Percentiles rank a stretch among this genome's conserved stretches.
Conservation (phyloP, 2,888 invertebrate genomes). For the Leucozona laternaria region DNA sequence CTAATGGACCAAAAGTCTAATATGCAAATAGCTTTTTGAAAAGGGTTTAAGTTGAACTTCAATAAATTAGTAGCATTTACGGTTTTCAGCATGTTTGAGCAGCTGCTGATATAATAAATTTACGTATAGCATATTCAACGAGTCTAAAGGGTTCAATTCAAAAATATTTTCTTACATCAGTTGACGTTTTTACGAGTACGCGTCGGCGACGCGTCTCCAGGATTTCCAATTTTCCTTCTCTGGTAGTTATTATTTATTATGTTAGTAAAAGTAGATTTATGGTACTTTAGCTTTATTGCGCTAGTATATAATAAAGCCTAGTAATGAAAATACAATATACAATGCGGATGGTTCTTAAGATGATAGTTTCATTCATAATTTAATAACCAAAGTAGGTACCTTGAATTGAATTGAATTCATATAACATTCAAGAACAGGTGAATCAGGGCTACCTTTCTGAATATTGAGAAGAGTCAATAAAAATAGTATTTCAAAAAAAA, state of each 20-base stretch:
- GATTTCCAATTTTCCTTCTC: not conserved
- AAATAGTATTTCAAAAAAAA: too few relatives aligned
- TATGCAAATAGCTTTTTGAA: slow-evolving; percentile 19
- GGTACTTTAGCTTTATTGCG: not conserved
- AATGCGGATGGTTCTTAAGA: too few relatives aligned
- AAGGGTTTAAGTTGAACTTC: slow-evolving; percentile 1
- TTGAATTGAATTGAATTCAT: too few relatives aligned
- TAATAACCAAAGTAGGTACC: too few relatives aligned
- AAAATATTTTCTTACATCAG: not conserved
- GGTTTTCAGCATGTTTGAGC: not conserved
- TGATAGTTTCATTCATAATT: too few relatives aligned
- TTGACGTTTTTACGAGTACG: not conserved
- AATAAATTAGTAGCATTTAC: slow-evolving; percentile 21
- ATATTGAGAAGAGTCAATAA: too few relatives aligned
- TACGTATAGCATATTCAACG: not conserved
- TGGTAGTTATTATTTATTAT: not conserved
- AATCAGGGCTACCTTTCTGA: too few relatives aligned
- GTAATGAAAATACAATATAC: too few relatives aligned
- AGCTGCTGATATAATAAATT: not conserved
- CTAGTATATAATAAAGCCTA: too few relatives aligned
- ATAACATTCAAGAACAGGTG: too few relatives aligned
- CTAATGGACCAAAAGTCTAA: not conserved
- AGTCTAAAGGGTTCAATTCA: slow-evolving; percentile 5
- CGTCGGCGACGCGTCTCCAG: not conserved
- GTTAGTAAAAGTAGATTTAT: not conserved